phyloP scores from a whole-genome alignment of 2,113 vertebrate genomes.

The Siphamia tubifer region DNA sequence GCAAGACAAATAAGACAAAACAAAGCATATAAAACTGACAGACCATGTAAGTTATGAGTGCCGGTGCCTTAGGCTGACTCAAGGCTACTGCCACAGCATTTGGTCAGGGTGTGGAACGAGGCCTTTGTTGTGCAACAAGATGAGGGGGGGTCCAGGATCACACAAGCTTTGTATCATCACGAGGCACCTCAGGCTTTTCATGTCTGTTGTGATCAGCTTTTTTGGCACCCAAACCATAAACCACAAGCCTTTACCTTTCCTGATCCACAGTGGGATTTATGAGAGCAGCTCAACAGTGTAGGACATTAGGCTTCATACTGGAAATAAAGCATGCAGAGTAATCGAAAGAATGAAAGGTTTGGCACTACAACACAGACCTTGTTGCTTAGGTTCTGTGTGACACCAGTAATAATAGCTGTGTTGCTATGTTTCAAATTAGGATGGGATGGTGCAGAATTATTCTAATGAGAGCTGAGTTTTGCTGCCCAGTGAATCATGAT shows the following conservation, averaged over 20 bases:
- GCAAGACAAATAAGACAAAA: constrained; percentile 25
- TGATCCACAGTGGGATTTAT: background rate
- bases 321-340: constrained; percentile 4
- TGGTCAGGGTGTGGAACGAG: constrained; percentile 42
- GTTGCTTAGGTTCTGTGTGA: constrained; percentile 35
- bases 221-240: background rate
- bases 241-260: constrained; percentile 9
- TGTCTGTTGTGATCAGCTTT: constrained; percentile 30
- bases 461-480: constrained; percentile 28
- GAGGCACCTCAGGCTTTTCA: constrained; percentile 34
- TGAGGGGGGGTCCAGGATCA: constrained; percentile 25
- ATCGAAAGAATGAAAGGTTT: constrained; percentile 28
- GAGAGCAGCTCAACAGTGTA: background rate
- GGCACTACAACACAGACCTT: constrained; percentile 18
- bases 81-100: constrained; percentile 32
- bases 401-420: constrained; percentile 44
- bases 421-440: constrained; percentile 23
- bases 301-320: background rate
- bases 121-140: constrained; percentile 45
- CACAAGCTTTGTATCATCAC: constrained; percentile 35
- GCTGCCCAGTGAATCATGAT: constrained; percentile 35
- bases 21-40: constrained; percentile 17
- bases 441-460: constrained; percentile 15
- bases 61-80: constrained; percentile 38
- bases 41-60: constrained; percentile 19